These are phyloP conservation scores for Noturus placidus DNA, from an alignment of 2,113 vertebrate species.

Conservation along the genomic window DNA sequence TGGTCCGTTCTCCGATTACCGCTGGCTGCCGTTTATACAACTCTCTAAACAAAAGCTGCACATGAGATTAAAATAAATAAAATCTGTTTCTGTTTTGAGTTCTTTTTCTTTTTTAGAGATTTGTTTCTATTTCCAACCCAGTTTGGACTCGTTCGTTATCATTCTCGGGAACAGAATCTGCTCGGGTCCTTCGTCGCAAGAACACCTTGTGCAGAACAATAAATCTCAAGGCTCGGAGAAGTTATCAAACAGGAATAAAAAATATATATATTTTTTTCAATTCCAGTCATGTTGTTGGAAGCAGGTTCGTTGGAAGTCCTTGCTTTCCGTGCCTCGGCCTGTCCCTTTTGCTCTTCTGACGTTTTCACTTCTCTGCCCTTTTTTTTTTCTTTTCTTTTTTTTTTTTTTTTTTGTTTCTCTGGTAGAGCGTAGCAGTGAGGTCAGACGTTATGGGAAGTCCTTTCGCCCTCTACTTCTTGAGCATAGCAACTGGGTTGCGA, in stretches of 20 bases:
- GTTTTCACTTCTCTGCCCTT: not conserved
- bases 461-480: constrained; percentile 41
- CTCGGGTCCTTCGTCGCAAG: not conserved
- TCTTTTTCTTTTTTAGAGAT: not conserved
- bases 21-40: not conserved
- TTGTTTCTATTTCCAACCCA: not conserved
- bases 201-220: constrained; percentile 5
- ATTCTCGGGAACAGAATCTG: not conserved
- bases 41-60: not conserved
- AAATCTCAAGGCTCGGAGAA: not conserved
- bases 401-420: constrained; percentile 21
- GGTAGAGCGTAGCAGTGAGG: constrained; percentile 60
- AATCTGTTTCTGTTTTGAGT: not conserved
- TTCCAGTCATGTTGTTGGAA: not conserved
- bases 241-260: not conserved
- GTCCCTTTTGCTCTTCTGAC: not conserved
- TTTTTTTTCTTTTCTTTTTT: not conserved
- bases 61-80: not conserved
- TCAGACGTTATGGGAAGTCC: constrained; percentile 61
- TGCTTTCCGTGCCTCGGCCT: not conserved
- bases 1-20: not conserved
- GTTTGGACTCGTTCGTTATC: not conserved
- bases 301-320: not conserved
- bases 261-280: too few species aligned
- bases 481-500: constrained; percentile 75